Conservation (phyloP, 2,797 vertebrate genomes). For the Huso huso region DNA sequence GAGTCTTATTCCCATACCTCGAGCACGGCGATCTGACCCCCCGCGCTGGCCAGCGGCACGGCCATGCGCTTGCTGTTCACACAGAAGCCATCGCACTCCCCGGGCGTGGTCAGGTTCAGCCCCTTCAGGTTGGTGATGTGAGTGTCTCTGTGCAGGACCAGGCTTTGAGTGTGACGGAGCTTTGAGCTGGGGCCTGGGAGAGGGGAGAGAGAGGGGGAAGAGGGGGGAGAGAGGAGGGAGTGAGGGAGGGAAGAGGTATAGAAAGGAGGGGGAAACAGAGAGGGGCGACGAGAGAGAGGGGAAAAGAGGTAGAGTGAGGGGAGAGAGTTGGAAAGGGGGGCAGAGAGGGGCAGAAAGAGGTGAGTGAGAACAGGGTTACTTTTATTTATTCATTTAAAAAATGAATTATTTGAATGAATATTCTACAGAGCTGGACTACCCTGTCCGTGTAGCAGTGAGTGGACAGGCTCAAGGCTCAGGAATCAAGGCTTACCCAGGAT, state of each 20-base stretch:
- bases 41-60: constrained; percentile 74
- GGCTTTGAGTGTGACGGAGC: constrained; percentile 79
- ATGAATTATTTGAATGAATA: too few species aligned
- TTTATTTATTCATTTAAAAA: not conserved
- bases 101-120: constrained; percentile 86
- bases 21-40: constrained; percentile 81
- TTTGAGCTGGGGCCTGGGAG: constrained; percentile 76
- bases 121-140: constrained; percentile 86
- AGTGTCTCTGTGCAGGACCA: constrained; percentile 70
- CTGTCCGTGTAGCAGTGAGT: not conserved
- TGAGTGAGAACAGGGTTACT: not conserved
- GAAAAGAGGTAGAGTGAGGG: not conserved
- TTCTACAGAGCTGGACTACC: not conserved
- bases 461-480: not conserved
- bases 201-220: not conserved
- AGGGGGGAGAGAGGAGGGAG: not conserved
- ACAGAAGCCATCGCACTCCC: constrained; percentile 85
- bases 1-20: constrained; percentile 57
- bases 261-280: not conserved
- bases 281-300: not conserved
- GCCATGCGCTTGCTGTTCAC: constrained; percentile 68
- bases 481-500: constrained; percentile 67
- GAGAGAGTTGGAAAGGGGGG: not conserved
- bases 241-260: not conserved
- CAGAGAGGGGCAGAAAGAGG: not conserved